These are phyloP conservation scores for Carposina sasakii DNA, from an alignment of 1,140 invertebrate species.

Conservation along the genomic window DNA sequence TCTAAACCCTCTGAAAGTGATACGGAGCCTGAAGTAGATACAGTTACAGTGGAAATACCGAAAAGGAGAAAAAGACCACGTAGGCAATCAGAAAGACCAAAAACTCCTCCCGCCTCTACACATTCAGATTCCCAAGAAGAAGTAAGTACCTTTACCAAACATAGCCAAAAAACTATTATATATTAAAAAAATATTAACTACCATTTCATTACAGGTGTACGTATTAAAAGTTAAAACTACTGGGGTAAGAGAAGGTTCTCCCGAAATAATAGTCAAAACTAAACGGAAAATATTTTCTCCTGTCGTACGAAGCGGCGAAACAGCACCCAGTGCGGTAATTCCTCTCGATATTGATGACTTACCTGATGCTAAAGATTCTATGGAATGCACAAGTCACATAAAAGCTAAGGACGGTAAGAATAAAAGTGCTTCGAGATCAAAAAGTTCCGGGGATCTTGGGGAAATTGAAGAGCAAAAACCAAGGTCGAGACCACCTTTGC, in stretches of 20 bases:
- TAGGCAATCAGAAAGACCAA: constrained; percentile 58
- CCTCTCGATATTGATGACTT: constrained; percentile 67
- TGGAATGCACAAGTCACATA: constrained; percentile 15
- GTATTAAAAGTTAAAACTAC: constrained; percentile 62
- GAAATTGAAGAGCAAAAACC: constrained; percentile 47
- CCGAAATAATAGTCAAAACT: constrained; percentile 82
- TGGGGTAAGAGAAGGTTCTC: constrained; percentile 46
- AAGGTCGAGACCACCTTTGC: constrained; percentile 67
- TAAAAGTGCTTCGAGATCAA: constrained; percentile 26
- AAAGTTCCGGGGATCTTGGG: constrained; percentile 50
- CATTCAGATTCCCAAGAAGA: constrained; percentile 64
- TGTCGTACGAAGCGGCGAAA: constrained; percentile 73
- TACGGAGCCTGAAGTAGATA: constrained; percentile 63
- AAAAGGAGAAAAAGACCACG: constrained; percentile 60
- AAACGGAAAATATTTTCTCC: constrained; percentile 84
- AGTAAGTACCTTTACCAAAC: constrained; percentile 30
- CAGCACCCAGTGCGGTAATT: constrained; percentile 65
- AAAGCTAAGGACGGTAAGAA: constrained; percentile 22
- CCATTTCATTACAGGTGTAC: constrained; percentile 45
- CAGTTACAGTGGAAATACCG: constrained; percentile 69
- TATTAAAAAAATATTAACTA: not conserved
- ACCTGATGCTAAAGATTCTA: constrained; percentile 40
- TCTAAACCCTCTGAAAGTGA: constrained; percentile 71
- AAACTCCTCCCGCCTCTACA: constrained; percentile 51
- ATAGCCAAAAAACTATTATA: not conserved